Evolutionary conservation across 2,113 vertebrate genomes (phyloP), one percentile per base, ranked within the genome.

Genomic region (Petrocephalus microphthalmus): DNA sequence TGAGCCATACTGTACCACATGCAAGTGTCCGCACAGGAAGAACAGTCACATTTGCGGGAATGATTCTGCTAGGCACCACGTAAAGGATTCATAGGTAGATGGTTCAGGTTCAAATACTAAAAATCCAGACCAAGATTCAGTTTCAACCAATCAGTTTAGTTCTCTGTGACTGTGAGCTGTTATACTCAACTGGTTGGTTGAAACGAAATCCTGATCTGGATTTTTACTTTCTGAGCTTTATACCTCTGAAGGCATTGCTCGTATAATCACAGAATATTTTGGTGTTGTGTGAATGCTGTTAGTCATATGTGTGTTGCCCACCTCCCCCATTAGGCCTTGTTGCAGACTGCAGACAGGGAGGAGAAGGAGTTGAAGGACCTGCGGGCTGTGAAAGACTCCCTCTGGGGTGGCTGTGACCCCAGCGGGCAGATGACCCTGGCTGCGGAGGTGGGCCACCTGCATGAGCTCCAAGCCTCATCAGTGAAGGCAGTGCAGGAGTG

Each of bases 291-390:
- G 22, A 57, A 8, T 57, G 25, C n/a, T 37, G 53, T 7, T 81
- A 4, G 10, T 84, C 7, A 42, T 74, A 1, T 42, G 7, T 37
- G 53, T 88, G 29, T 56, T 51, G 53, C 25, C 29, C 19, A 52
- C 15, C 7, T 8, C 71, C 60, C 19, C 60, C n/a, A 6, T n/a
- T 91, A 96, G 95, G 95, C 95, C 29, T 90, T 96, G 89, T 93
- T 96, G 29, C 94, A 94, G 92, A 96, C 95, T 0, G 92, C 94
- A 56, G 89, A 92, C 84, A 87, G 95, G 60, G 95, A 95, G 89
- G 90, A 94, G 87, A 93, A 64, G 25, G 95, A 95, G 88, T 93
- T 95, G 93, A 90, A 51, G 88, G 94, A 95, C 20, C 90, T 96
- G 74, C 93, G 95, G 84, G 29, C 89, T 2, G 89, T 93, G 83